phyloP scores from a whole-genome alignment of 2,113 vertebrate species.

The Otus sunia region DNA sequence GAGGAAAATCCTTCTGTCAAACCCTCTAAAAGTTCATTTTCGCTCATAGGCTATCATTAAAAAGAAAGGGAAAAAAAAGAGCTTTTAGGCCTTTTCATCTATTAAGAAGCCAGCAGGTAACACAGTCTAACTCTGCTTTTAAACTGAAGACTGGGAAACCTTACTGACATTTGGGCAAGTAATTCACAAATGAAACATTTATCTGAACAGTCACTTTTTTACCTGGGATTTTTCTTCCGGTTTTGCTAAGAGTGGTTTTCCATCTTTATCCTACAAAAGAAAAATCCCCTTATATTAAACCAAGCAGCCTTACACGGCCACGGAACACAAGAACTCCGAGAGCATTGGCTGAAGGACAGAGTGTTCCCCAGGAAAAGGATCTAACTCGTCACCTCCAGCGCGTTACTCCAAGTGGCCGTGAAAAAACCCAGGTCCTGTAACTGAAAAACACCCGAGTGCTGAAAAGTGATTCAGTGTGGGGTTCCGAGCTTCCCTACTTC shows the following conservation, averaged over 20 bases:
- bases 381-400: background rate
- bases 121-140: background rate
- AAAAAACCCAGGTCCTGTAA: background rate
- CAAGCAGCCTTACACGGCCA: background rate
- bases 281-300: background rate
- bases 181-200: background rate
- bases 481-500: background rate
- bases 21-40: conserved; percentile 69
- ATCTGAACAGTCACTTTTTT: background rate
- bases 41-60: conserved; percentile 66
- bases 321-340: background rate
- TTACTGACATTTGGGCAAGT: background rate
- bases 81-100: background rate
- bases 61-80: background rate
- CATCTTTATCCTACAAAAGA: conserved; percentile 70
- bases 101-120: background rate
- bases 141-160: background rate
- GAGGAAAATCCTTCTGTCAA: conserved; percentile 70
- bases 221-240: conserved; percentile 60
- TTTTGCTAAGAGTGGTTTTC: conserved; percentile 66
- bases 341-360: background rate
- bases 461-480: background rate
- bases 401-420: background rate
- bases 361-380: background rate
- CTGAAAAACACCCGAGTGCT: background rate